Evolutionary conservation across 2,113 vertebrate species (phyloP).

Genomic region (Aspiorhynchus laticeps): DNA sequence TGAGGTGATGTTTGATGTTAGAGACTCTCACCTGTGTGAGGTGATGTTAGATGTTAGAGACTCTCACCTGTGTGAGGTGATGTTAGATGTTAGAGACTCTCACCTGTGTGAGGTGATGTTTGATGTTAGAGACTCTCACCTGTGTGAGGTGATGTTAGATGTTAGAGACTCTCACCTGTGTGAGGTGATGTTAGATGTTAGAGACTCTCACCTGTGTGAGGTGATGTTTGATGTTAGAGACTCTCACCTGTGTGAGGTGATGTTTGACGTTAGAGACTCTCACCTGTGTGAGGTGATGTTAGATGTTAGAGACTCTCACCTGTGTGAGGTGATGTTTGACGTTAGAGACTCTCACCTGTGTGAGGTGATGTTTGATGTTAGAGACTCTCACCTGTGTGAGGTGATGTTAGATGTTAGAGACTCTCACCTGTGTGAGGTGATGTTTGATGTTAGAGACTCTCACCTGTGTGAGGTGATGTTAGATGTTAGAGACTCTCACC

Average conservation of each 20-base stretch:
- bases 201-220: neutral
- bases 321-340: too few relatives aligned
- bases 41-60: too few relatives aligned
- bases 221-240: neutral
- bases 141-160: neutral
- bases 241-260: neutral
- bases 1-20: neutral
- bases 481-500: neutral
- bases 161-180: neutral
- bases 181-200: too few relatives aligned
- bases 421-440: neutral
- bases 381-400: neutral
- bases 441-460: neutral
- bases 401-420: too few relatives aligned
- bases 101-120: too few relatives aligned
- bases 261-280: too few relatives aligned
- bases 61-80: neutral
- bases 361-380: neutral
- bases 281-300: neutral
- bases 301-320: neutral
- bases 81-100: neutral
- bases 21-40: neutral
- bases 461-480: too few relatives aligned
- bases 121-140: neutral
- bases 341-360: neutral